Evolutionary conservation across 2,113 vertebrate species (phyloP).

Genomic region (Pogona vitticeps): DNA sequence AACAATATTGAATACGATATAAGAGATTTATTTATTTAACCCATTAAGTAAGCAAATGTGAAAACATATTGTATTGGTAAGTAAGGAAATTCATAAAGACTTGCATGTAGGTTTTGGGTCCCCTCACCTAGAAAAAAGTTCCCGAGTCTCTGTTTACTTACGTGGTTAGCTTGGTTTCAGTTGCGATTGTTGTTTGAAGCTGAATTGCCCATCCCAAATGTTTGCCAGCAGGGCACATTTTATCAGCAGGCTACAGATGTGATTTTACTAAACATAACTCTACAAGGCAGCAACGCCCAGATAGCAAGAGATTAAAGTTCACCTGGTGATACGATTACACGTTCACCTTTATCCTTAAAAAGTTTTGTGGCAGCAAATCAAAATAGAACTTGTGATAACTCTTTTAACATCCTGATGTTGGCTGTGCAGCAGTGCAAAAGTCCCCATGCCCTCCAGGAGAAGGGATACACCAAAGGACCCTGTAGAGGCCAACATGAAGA

Average conservation of each 20-base stretch:
- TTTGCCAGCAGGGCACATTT: not conserved
- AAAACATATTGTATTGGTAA: too few relatives aligned
- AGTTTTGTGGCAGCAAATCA: not conserved
- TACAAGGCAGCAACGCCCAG: not conserved
- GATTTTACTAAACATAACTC: not conserved
- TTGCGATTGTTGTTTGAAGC: not conserved
- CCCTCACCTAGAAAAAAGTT: too few relatives aligned
- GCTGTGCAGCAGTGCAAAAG: not conserved
- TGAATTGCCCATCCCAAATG: not conserved
- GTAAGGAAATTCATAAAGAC: too few relatives aligned
- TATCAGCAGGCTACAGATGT: not conserved
- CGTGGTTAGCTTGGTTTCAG: not conserved
- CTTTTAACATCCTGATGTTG: not conserved
- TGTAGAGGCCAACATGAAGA: too few relatives aligned
- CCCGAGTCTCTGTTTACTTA: too few relatives aligned
- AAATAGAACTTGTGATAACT: not conserved
- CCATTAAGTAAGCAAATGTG: too few relatives aligned
- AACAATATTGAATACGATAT: too few relatives aligned
- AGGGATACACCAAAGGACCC: too few relatives aligned
- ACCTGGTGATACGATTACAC: not conserved
- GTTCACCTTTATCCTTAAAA: conserved; percentile 14
- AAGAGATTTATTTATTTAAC: too few relatives aligned
- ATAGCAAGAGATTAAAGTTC: not conserved
- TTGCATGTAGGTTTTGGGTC: too few relatives aligned
- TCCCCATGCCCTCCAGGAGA: too few relatives aligned